Percentiles rank a stretch among this genome's conserved stretches.
These are phyloP conservation scores for Sterna hirundo DNA, from an alignment of 2,113 vertebrate species.

Conservation along the genomic window DNA sequence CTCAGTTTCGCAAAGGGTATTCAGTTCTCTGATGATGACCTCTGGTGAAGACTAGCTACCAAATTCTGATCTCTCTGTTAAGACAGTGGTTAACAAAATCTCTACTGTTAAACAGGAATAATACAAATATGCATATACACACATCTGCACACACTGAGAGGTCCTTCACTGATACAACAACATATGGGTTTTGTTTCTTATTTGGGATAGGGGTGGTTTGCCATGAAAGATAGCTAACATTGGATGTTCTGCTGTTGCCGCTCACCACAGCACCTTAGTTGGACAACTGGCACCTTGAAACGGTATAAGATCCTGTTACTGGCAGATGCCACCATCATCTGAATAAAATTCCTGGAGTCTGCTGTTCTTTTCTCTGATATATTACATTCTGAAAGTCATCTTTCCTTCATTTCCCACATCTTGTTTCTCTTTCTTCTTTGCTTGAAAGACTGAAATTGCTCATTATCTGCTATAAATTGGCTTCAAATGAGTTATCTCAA, in stretches of 20 bases:
- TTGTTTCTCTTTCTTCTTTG: constrained; percentile 30
- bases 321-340: neutral
- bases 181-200: neutral
- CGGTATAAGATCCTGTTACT: neutral
- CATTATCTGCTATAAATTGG: constrained; percentile 44
- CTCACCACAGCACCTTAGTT: neutral
- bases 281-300: neutral
- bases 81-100: neutral
- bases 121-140: neutral
- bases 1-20: neutral
- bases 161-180: neutral
- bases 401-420: constrained; percentile 1
- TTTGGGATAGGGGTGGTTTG: neutral
- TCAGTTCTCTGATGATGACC: neutral
- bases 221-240: neutral
- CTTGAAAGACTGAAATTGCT: constrained; percentile 45
- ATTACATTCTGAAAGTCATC: neutral
- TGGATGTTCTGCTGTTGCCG: neutral
- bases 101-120: neutral
- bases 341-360: neutral
- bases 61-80: neutral
- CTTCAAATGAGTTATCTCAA: constrained; percentile 8
- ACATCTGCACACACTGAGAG: neutral
- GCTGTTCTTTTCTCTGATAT: neutral
- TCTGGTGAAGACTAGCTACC: neutral